A percentile compares a stretch with the other conserved stretches of the same genome.
Conservation (phyloP, 2,888 invertebrate genomes). For the Pelosia muscerda region DNA sequence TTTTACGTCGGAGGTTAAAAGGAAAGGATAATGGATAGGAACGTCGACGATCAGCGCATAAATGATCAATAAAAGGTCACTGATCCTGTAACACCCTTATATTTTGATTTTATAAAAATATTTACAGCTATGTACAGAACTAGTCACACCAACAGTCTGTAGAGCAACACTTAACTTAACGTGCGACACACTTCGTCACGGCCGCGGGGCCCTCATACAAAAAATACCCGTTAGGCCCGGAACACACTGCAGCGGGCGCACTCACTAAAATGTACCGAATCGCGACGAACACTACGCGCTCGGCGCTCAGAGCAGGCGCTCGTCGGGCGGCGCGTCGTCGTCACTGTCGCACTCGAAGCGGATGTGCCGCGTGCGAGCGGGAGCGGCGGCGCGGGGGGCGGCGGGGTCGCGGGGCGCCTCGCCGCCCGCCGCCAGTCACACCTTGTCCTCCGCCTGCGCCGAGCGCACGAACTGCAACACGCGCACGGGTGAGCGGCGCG, state of each 20-base stretch:
- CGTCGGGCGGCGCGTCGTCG: conserved; percentile 75
- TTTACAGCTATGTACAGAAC: conserved; percentile 55
- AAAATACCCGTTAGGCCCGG: conserved; percentile 25
- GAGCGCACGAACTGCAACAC: conserved; percentile 92
- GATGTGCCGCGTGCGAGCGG: conserved; percentile 64
- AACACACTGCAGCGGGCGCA: conserved; percentile 17
- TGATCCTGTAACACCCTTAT: conserved; percentile 55
- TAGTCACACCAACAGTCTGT: conserved; percentile 17
- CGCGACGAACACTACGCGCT: background rate
- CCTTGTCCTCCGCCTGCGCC: conserved; percentile 91
- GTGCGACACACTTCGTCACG: background rate
- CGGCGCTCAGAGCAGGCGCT: conserved; percentile 66
- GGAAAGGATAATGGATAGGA: background rate
- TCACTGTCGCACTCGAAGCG: conserved; percentile 82
- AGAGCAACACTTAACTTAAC: conserved; percentile 12
- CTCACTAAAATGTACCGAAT: background rate
- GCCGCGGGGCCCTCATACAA: background rate
- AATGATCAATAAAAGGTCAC: conserved; percentile 30
- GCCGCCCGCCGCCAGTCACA: conserved; percentile 90
- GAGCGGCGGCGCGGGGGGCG: conserved; percentile 36
- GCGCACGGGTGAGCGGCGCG: conserved; percentile 41
- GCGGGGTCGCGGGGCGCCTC: conserved; percentile 46
- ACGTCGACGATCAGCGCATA: no score
- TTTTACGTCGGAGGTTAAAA: no score
- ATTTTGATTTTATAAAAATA: conserved; percentile 62